phyloP scores from a whole-genome alignment of 2,797 vertebrate species.

The Myotis planiceps region DNA sequence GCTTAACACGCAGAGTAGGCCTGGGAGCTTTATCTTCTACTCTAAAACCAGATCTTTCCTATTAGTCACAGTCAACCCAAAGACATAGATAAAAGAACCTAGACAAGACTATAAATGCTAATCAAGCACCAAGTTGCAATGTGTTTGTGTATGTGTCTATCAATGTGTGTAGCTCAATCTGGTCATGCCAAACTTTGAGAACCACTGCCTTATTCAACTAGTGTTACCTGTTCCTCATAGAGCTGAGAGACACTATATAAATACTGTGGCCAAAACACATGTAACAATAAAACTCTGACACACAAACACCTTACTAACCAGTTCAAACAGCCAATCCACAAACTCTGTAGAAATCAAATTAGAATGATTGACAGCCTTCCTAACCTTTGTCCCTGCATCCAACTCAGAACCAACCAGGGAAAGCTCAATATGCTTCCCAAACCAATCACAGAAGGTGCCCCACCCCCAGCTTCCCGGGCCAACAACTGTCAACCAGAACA shows the following conservation, averaged over 20 bases:
- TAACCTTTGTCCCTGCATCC: background rate
- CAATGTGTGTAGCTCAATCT: background rate
- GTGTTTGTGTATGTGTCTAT: background rate
- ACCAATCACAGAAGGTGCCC: background rate
- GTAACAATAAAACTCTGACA: background rate
- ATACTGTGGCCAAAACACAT: background rate
- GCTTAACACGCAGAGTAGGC: background rate
- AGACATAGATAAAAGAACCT: background rate
- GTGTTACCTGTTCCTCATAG: background rate
- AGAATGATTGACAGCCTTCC: background rate
- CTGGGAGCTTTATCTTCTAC: background rate
- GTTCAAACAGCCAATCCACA: background rate
- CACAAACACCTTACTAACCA: background rate
- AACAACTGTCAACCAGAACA: background rate
- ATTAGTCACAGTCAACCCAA: background rate
- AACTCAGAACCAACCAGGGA: background rate
- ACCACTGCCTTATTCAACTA: background rate
- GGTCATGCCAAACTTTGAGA: background rate
- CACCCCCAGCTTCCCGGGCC: fast-evolving
- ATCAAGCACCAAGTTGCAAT: background rate
- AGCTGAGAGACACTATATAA: background rate
- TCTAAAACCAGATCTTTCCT: background rate
- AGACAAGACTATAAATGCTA: background rate
- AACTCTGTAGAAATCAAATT: background rate
- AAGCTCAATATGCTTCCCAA: background rate